These are phyloP conservation scores for Miniopterus natalensis DNA, from an alignment of 2,113 vertebrate genomes.

Conservation along the genomic window DNA sequence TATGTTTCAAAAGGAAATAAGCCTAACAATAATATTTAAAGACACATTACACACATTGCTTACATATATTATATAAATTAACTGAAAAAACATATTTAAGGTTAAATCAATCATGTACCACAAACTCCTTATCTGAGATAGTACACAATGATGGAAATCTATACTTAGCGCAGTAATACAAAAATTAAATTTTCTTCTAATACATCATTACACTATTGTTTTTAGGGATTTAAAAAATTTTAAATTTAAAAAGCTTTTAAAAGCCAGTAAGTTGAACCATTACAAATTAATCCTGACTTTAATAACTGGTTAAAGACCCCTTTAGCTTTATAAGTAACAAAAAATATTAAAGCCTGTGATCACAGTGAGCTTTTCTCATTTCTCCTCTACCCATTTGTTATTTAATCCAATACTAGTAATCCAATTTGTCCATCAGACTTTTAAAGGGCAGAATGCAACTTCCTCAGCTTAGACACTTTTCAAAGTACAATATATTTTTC, in stretches of 20 bases:
- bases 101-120: slow-evolving; percentile 75
- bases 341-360: slow-evolving; percentile 95
- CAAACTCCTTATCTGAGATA: slow-evolving; percentile 82
- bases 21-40: slow-evolving; percentile 69
- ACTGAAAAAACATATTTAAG: slow-evolving; percentile 71
- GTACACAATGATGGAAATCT: slow-evolving; percentile 82
- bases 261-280: slow-evolving; percentile 95
- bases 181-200: slow-evolving; percentile 83
- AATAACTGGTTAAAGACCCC: slow-evolving; percentile 98
- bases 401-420: slow-evolving; percentile 99
- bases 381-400: slow-evolving; percentile 97
- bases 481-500: slow-evolving; percentile 96
- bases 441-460: slow-evolving; percentile 96
- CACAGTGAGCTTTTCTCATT: slow-evolving; percentile 96
- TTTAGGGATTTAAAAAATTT: slow-evolving; percentile 76
- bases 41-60: slow-evolving; percentile 42
- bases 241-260: slow-evolving; percentile 92
- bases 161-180: slow-evolving; percentile 79
- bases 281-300: slow-evolving; percentile 99
- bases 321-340: slow-evolving; percentile 93
- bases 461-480: slow-evolving; percentile 95
- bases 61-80: slow-evolving; percentile 84
- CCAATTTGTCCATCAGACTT: slow-evolving; percentile 99
- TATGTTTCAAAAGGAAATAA: slow-evolving; percentile 66
- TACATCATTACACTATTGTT: slow-evolving; percentile 86